Evolutionary conservation across 2,113 vertebrate genomes (phyloP).

Genomic region (Charadrius vociferus): DNA sequence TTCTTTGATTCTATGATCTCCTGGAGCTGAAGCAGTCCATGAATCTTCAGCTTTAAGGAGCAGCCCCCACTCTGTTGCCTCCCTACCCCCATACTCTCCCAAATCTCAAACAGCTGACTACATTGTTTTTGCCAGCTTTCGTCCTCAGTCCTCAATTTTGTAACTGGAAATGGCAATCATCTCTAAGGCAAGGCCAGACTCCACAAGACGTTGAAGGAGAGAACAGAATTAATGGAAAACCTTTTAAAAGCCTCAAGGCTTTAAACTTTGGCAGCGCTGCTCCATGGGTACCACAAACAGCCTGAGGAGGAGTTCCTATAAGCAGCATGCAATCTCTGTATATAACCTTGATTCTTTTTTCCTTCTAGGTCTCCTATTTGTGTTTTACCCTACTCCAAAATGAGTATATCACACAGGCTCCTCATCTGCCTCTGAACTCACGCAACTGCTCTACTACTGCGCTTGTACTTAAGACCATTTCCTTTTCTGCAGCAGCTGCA

Average conservation of each 20-base stretch:
- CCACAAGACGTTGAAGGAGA: background rate
- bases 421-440: background rate
- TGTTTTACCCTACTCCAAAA: background rate
- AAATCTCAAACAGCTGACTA: background rate
- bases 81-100: background rate
- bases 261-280: background rate
- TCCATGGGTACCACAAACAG: background rate
- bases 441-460: background rate
- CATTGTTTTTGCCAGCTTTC: background rate
- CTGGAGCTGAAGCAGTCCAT: background rate
- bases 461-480: background rate
- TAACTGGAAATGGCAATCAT: background rate
- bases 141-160: background rate
- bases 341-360: background rate
- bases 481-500: background rate
- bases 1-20: too few species aligned
- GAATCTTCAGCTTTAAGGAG: background rate
- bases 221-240: background rate
- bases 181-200: background rate
- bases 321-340: background rate
- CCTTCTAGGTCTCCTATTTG: background rate
- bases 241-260: background rate
- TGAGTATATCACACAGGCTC: background rate
- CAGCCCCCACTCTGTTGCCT: background rate
- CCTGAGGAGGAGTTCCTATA: background rate